These are phyloP conservation scores for Scophthalmus maximus DNA, from an alignment of 2,113 vertebrate species.

Conservation along the genomic window DNA sequence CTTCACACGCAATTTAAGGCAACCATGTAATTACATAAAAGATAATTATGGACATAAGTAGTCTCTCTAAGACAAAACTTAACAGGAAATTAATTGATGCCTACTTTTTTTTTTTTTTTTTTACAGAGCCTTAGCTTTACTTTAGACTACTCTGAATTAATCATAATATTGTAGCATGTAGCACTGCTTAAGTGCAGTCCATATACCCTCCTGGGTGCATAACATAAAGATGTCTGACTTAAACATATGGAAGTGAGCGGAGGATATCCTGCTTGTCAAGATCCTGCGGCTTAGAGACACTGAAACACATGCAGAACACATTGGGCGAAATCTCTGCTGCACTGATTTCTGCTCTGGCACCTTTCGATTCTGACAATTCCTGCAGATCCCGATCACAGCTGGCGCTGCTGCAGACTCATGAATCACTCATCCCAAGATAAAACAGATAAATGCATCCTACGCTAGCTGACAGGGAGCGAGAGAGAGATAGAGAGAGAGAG, in stretches of 20 bases:
- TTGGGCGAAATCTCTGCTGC: constrained; percentile 47
- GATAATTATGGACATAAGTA: constrained; percentile 3
- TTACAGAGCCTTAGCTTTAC: neutral
- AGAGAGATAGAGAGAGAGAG: constrained; percentile 21
- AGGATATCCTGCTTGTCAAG: constrained; percentile 29
- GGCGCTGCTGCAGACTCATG: constrained; percentile 60
- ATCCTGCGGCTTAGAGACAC: neutral
- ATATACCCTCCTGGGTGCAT: constrained; percentile 36
- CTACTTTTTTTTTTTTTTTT: neutral
- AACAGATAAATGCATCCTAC: constrained; percentile 64
- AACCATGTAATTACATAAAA: constrained; percentile 19
- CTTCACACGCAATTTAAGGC: constrained; percentile 7
- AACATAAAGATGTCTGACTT: constrained; percentile 41
- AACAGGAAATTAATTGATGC: constrained; percentile 10
- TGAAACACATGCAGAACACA: constrained; percentile 58
- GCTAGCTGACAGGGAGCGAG: constrained; percentile 35
- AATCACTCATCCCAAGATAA: constrained; percentile 77
- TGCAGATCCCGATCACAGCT: constrained; percentile 70
- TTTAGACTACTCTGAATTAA: constrained; percentile 41
- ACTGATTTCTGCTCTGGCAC: constrained; percentile 59
- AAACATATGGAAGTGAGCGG: constrained; percentile 27
- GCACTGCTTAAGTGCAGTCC: constrained; percentile 19
- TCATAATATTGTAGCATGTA: constrained; percentile 19
- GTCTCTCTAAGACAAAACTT: constrained; percentile 1
- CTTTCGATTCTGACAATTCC: constrained; percentile 65